These are phyloP conservation scores for Martes martes DNA, from an alignment of 2,113 vertebrate species.

Conservation along the genomic window DNA sequence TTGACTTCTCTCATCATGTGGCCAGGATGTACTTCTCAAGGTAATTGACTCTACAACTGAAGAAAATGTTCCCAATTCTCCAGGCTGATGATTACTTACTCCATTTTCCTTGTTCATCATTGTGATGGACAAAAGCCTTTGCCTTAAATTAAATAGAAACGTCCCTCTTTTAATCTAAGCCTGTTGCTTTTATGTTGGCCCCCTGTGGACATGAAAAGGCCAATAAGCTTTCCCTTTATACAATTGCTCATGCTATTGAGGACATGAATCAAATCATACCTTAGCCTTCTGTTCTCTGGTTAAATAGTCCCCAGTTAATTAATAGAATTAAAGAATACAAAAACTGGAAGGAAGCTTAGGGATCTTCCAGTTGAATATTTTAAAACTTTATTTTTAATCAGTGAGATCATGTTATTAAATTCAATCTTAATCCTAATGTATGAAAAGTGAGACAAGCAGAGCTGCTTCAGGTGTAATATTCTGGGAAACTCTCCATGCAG, in stretches of 20 bases:
- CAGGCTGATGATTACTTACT: neutral
- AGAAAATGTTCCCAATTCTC: constrained; percentile 21
- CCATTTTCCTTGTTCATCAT: neutral
- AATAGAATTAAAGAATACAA: neutral
- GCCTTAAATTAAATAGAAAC: constrained; percentile 16
- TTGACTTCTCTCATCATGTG: neutral
- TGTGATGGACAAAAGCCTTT: neutral
- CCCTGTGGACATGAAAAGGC: neutral
- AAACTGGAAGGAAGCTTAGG: neutral
- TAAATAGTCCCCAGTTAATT: neutral
- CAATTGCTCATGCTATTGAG: neutral
- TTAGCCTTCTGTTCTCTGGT: neutral
- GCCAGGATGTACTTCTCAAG: neutral
- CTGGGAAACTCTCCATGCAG: neutral
- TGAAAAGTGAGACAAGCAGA: neutral
- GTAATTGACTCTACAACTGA: constrained; percentile 38
- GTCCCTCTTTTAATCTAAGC: neutral
- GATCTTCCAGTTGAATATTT: neutral
- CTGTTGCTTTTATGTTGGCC: neutral
- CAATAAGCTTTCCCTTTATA: neutral
- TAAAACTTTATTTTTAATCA: constrained; percentile 36
- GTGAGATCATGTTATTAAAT: neutral
- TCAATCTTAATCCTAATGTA: neutral
- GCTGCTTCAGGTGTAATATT: neutral
- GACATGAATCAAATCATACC: neutral